These are phyloP conservation scores for Calliphora vicina DNA, from an alignment of 1,140 invertebrate genomes.

Conservation along the genomic window DNA sequence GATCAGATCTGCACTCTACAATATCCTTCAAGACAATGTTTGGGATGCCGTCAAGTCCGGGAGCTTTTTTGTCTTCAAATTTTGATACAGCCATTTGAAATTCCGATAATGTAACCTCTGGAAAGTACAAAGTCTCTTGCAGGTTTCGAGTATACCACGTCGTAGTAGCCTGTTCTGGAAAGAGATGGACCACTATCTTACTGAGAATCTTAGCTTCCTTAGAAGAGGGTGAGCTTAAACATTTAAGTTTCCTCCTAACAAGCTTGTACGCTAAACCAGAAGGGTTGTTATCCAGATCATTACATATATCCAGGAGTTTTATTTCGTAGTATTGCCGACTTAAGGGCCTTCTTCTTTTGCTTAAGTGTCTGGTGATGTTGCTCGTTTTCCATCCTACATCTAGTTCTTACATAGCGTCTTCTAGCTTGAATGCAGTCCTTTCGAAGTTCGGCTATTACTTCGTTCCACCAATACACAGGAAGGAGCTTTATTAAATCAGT, in stretches of 20 bases:
- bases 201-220: not conserved
- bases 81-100: not conserved
- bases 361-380: not conserved
- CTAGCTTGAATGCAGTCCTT: not conserved
- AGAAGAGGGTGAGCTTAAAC: not conserved
- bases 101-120: not conserved
- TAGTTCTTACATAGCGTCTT: not conserved
- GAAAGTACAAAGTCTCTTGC: not conserved
- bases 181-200: not conserved
- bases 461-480: not conserved
- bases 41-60: not conserved
- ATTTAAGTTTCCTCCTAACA: not conserved
- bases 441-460: not conserved
- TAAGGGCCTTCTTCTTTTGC: not conserved
- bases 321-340: not conserved
- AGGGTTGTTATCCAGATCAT: not conserved
- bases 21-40: too few species aligned
- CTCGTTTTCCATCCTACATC: not conserved
- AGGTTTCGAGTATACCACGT: not conserved
- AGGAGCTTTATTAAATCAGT: not conserved
- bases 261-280: not conserved
- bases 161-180: not conserved
- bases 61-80: not conserved
- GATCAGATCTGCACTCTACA: too few species aligned
- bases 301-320: not conserved